Evolutionary conservation across 2,113 vertebrate genomes (phyloP).

Genomic region (Lucifuga dentata): DNA sequence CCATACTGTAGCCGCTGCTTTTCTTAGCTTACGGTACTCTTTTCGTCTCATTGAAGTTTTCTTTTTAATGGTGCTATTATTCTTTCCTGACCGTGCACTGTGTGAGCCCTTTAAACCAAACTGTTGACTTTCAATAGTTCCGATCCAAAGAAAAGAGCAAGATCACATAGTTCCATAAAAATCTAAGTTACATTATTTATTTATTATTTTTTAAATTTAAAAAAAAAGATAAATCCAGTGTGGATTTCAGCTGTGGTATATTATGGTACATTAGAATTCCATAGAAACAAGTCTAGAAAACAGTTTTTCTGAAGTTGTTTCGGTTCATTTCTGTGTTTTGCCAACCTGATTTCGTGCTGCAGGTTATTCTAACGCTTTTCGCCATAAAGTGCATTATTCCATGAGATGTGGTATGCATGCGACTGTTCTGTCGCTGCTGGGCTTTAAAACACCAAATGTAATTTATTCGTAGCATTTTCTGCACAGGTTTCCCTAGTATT

Average conservation of each 20-base stretch:
- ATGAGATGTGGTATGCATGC: background rate
- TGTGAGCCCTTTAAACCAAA: constrained; percentile 24
- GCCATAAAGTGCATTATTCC: constrained; percentile 52
- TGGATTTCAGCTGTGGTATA: too few species aligned
- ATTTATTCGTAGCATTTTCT: constrained; percentile 22
- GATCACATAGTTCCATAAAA: background rate
- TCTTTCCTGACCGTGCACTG: constrained; percentile 34
- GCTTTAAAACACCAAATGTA: background rate
- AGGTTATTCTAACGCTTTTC: constrained; percentile 14
- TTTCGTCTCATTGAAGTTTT: background rate
- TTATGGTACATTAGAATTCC: background rate
- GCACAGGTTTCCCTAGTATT: background rate
- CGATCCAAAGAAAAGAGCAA: constrained; percentile 1
- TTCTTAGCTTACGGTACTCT: background rate
- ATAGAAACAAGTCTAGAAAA: background rate
- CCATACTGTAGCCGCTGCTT: constrained; percentile 13
- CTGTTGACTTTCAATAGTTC: background rate
- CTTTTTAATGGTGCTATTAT: constrained; percentile 15
- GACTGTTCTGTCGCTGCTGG: background rate
- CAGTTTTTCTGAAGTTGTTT: background rate
- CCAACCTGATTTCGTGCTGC: background rate
- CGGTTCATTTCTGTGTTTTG: too few species aligned
- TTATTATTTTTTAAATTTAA: too few species aligned
- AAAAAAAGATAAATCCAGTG: too few species aligned
- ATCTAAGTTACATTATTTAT: too few species aligned